Percentiles rank a stretch among this genome's conserved stretches.
phyloP scores from a whole-genome alignment of 1,140 invertebrate species.

The Brachionus calyciflorus region DNA sequence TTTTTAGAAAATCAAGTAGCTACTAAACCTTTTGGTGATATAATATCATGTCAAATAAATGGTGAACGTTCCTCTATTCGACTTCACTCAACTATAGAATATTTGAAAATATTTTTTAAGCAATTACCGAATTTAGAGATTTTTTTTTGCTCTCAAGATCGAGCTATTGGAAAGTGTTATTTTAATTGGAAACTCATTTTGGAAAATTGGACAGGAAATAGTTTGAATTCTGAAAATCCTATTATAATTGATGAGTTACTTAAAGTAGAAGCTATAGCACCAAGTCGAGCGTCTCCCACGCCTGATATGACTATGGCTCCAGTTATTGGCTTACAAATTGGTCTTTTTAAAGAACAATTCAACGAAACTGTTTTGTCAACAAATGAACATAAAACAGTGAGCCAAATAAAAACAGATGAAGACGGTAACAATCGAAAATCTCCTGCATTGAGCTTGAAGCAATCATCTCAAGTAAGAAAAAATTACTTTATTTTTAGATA shows the following conservation, averaged over 20 bases:
- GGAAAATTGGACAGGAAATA: slow-evolving; percentile 7
- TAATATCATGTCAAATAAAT: slow-evolving; percentile 59
- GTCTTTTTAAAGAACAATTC: neutral
- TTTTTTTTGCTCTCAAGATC: slow-evolving; percentile 35
- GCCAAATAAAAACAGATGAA: neutral
- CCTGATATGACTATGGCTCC: neutral
- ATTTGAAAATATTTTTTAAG: slow-evolving; percentile 57
- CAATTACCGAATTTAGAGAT: slow-evolving; percentile 57
- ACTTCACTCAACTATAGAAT: slow-evolving; percentile 57
- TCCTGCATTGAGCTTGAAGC: neutral
- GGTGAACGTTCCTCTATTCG: slow-evolving; percentile 61
- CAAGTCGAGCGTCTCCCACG: neutral
- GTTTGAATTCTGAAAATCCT: neutral
- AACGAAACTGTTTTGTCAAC: neutral
- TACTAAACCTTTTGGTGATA: slow-evolving; percentile 60
- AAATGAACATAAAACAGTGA: neutral
- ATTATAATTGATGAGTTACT: neutral
- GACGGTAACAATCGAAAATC: neutral
- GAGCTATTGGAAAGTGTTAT: slow-evolving; percentile 7
- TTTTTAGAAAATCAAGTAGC: slow-evolving; percentile 62
- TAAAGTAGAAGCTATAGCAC: neutral
- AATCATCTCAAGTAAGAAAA: neutral
- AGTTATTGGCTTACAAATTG: neutral
- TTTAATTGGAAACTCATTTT: slow-evolving; percentile 5
- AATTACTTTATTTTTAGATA: too few species aligned